phyloP scores from a whole-genome alignment of 2,797 vertebrate genomes.

The Falco concolor region DNA sequence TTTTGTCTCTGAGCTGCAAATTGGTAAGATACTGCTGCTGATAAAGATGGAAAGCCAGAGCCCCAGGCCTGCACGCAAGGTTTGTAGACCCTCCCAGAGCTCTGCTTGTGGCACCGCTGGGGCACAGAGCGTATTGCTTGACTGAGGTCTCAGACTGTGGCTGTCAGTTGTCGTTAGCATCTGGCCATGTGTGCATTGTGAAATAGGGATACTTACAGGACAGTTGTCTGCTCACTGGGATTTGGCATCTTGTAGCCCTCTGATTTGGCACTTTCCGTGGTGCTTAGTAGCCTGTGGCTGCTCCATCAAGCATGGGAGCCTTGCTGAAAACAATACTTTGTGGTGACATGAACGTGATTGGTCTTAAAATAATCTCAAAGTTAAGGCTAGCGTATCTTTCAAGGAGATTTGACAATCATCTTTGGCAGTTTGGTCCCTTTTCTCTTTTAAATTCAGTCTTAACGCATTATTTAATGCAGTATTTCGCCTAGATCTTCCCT shows the following conservation, averaged over 20 bases:
- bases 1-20: neutral
- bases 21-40: neutral
- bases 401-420: neutral
- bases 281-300: neutral
- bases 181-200: neutral
- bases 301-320: neutral
- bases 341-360: neutral
- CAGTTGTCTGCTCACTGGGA: neutral
- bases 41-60: neutral
- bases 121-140: neutral
- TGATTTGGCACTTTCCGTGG: neutral
- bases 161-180: neutral
- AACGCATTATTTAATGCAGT: neutral
- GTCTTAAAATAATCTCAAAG: neutral
- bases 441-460: neutral
- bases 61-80: neutral
- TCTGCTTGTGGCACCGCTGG: neutral
- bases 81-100: neutral
- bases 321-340: neutral
- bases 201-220: neutral
- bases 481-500: neutral
- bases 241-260: neutral
- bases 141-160: neutral
- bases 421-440: neutral
- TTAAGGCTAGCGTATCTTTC: neutral